Evolutionary conservation across 2,797 vertebrate genomes (phyloP), one percentile per base, ranked within the genome.

Genomic region (Sebastes hubbsi): DNA sequence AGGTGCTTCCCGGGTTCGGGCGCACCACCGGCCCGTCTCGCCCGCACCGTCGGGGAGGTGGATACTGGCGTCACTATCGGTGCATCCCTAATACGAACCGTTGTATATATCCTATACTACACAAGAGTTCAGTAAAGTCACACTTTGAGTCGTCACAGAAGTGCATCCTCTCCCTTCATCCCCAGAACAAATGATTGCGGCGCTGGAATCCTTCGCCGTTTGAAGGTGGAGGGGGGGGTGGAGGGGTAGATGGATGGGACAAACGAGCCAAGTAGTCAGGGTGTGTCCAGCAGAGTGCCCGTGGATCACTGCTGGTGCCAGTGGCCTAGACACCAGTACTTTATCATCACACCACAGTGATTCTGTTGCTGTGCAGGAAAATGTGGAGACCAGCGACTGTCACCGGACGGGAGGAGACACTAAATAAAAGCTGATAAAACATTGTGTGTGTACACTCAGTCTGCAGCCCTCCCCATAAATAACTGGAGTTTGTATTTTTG

Each of bases 291-390:
- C 83, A 77, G 78, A 91, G 86, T 70, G 88, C 81, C 89, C 16
- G 87, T 90, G 91, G 90, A 92, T 92, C 92, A 92, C 82, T 73
- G 86, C 84, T 56, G 86, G 79, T 91, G 92, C 90, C 88, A 87
- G 72, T 60, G 82, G 87, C 83, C 69, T 1, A 60, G 87, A 92
- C 91, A 81, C 72, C 34, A 10, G 42, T 5, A 13, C 85, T 93
- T 73, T 24, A 86, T 93, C 92, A 91, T 68, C 11, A 38, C 88
- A 78, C 79, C 78, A 76, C 81, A 80, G 73, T 30, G 63, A 75
- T 65, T 75, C 80, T 81, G 75, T 79, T 49, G 84, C 79, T 13
- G 81, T 56, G 84, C 84, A 80, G 72, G 74, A 36, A 81, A 85
- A 82, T 34, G 34, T 4, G 0, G 2, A 75, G 72, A 75, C 42